Evolutionary conservation across 2,113 vertebrate genomes (phyloP).

Genomic region (Erythrolamprus reginae): DNA sequence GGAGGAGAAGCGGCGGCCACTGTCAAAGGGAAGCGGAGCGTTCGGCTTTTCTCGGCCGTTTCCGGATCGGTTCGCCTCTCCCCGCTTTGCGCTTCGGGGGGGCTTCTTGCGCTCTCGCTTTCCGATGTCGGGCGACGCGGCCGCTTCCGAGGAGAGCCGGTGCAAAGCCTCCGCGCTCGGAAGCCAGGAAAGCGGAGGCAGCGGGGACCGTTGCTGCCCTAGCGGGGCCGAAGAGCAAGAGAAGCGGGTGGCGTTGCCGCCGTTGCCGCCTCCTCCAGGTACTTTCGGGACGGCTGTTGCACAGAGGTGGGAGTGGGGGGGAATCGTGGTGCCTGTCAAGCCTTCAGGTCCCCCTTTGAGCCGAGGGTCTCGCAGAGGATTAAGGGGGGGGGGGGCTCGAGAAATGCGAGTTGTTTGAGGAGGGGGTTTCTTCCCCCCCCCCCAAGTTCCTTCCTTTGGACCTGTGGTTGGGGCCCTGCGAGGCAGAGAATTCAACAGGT

Average conservation of each 20-base stretch:
- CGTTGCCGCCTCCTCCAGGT: not conserved
- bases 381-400: too few relatives aligned
- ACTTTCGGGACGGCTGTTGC: not conserved
- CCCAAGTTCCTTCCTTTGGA: not conserved
- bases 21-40: rapidly evolving
- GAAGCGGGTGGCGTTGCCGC: not conserved
- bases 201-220: conserved; percentile 7
- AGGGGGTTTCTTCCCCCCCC: too few relatives aligned
- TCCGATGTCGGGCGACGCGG: conserved; percentile 57
- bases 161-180: conserved; percentile 18
- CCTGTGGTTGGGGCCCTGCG: too few relatives aligned
- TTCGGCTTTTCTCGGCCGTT: conserved; percentile 25
- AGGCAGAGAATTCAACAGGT: not conserved
- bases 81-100: conserved; percentile 27
- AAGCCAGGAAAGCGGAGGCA: not conserved
- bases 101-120: conserved; percentile 27
- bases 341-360: not conserved
- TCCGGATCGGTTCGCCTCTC: not conserved
- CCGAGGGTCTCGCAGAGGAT: not conserved
- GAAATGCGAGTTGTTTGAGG: not conserved
- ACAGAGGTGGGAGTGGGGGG: not conserved
- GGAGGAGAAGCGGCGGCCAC: not conserved
- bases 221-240: not conserved
- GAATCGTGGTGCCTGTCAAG: not conserved
- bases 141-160: conserved; percentile 23